Evolutionary conservation across 2,113 vertebrate genomes (phyloP).

Genomic region (Willisornis vidua): DNA sequence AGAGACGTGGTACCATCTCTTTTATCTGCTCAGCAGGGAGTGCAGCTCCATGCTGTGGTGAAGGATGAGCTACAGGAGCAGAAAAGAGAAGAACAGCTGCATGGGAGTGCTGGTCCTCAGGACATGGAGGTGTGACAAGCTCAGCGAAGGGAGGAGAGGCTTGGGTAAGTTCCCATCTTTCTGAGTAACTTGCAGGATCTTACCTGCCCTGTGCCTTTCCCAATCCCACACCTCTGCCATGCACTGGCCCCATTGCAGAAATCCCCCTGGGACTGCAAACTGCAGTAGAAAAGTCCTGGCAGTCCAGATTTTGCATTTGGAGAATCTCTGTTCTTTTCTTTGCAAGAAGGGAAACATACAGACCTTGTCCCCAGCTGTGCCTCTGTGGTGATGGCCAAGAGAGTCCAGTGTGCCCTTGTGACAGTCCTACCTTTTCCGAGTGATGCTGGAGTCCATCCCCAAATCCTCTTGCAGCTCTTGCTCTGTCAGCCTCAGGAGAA

Average conservation of each 20-base stretch:
- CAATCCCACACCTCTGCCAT: neutral
- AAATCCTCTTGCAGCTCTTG: slow-evolving; percentile 86
- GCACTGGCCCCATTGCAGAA: neutral
- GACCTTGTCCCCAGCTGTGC: neutral
- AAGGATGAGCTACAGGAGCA: neutral
- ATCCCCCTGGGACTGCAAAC: neutral
- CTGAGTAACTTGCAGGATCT: neutral
- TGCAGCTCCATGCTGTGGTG: rapidly evolving
- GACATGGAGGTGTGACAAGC: rapidly evolving
- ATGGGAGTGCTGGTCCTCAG: rapidly evolving
- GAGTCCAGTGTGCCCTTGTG: neutral
- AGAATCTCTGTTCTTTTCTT: neutral
- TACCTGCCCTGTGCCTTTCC: neutral
- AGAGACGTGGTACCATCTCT: rapidly evolving
- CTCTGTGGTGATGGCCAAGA: neutral
- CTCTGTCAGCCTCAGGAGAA: slow-evolving; percentile 89
- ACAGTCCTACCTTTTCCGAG: slow-evolving; percentile 82
- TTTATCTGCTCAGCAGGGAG: neutral
- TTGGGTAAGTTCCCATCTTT: neutral
- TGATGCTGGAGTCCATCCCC: slow-evolving; percentile 86
- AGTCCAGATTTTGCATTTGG: neutral
- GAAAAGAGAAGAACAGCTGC: neutral
- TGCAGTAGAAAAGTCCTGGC: neutral
- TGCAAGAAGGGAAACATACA: neutral
- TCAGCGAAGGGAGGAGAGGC: neutral